A percentile compares a stretch with the other conserved stretches of the same genome.
These are phyloP conservation scores for Brachionus plicatilis DNA, from an alignment of 1,140 invertebrate genomes.

Conservation along the genomic window DNA sequence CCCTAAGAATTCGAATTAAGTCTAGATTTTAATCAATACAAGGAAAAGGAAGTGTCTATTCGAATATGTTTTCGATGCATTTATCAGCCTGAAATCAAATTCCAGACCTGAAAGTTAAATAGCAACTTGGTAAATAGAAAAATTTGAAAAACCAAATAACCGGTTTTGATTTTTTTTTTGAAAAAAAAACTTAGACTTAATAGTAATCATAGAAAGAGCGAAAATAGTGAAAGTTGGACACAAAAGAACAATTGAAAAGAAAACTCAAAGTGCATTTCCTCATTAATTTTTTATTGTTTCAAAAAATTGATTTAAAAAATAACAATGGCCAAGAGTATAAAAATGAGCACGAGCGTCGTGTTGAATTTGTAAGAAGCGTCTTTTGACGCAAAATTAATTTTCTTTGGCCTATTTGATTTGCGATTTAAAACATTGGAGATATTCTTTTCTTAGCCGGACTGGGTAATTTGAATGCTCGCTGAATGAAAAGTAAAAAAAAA, in stretches of 20 bases:
- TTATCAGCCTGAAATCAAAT: neutral
- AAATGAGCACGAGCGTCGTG: neutral
- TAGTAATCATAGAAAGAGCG: neutral
- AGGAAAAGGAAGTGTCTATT: neutral
- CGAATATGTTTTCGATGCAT: neutral
- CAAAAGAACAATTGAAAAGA: neutral
- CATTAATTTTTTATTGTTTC: neutral
- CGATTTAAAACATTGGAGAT: slow-evolving; percentile 3
- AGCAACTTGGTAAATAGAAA: neutral
- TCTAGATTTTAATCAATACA: neutral
- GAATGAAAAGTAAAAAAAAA: neutral
- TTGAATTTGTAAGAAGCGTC: neutral
- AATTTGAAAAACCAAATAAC: slow-evolving; percentile 14
- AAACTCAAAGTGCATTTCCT: neutral
- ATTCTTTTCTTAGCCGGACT: neutral
- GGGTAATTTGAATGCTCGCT: neutral
- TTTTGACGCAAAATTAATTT: slow-evolving; percentile 14
- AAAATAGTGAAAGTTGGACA: neutral
- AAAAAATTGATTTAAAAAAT: neutral
- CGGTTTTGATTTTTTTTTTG: neutral
- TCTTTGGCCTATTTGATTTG: slow-evolving; percentile 3
- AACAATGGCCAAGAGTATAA: neutral
- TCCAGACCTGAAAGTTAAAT: neutral
- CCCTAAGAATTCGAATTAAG: neutral
- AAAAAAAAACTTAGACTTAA: neutral